A percentile compares a stretch with the other conserved stretches of the same genome.
phyloP scores from a whole-genome alignment of 2,113 vertebrate species.

The Mastomys coucha region DNA sequence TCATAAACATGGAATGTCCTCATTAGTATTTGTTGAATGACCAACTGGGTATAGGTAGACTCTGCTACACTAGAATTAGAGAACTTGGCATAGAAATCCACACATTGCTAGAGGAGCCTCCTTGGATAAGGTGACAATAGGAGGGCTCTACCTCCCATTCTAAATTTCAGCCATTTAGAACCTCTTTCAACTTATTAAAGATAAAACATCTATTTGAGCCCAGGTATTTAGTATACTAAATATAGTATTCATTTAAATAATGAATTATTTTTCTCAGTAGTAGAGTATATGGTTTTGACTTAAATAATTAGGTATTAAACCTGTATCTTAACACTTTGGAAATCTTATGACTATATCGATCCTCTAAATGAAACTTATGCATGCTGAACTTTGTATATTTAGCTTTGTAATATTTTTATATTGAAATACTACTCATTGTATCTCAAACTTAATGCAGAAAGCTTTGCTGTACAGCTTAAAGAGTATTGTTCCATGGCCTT shows the following conservation, averaged over 20 bases:
- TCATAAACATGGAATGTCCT: neutral
- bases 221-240: neutral
- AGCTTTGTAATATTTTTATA: neutral
- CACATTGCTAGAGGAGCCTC: neutral
- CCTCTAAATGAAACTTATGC: neutral
- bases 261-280: neutral
- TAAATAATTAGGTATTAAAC: neutral
- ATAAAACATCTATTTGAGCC: neutral
- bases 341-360: neutral
- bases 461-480: neutral
- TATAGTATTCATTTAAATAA: neutral
- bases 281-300: neutral
- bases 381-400: neutral
- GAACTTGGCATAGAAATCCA: neutral
- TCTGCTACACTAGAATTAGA: neutral
- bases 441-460: neutral
- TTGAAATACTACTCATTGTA: neutral
- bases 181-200: neutral
- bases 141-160: neutral
- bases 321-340: neutral
- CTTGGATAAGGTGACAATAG: neutral
- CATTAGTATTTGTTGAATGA: neutral
- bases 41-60: neutral
- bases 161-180: neutral
- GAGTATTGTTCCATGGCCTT: neutral